These are phyloP conservation scores for Hyalella azteca DNA, from an alignment of 2,888 invertebrate species.

Conservation along the genomic window DNA sequence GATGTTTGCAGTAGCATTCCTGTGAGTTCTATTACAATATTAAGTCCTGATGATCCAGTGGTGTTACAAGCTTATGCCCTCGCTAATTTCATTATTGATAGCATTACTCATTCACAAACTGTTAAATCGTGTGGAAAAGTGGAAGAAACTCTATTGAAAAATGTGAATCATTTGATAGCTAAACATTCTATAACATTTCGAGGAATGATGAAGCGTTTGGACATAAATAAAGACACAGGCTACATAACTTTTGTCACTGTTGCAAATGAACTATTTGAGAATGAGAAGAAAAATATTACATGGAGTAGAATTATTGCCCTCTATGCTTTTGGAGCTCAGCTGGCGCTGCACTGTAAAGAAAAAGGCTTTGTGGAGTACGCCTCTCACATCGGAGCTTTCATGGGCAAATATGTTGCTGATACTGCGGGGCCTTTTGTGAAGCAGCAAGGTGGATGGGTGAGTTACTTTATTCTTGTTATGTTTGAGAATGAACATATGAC, in stretches of 20 bases:
- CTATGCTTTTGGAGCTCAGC: constrained; percentile 59
- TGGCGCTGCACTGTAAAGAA: constrained; percentile 58
- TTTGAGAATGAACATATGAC: too few species aligned
- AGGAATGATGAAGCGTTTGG: constrained; percentile 65
- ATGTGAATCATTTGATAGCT: constrained; percentile 65
- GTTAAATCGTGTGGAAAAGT: constrained; percentile 62
- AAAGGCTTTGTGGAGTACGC: constrained; percentile 61
- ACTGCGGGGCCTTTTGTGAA: constrained; percentile 65
- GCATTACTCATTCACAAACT: constrained; percentile 29
- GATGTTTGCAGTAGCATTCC: neutral
- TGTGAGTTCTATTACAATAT: neutral
- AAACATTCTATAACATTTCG: constrained; percentile 65
- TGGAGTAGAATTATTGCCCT: constrained; percentile 59
- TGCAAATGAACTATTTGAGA: constrained; percentile 66
- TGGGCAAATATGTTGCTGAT: constrained; percentile 65
- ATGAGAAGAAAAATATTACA: constrained; percentile 48
- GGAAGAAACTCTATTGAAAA: constrained; percentile 64
- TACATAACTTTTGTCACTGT: constrained; percentile 60
- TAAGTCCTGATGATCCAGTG: constrained; percentile 41
- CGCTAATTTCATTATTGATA: constrained; percentile 50
- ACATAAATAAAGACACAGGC: constrained; percentile 63
- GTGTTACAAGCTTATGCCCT: constrained; percentile 47
- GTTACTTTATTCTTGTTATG: constrained; percentile 47
- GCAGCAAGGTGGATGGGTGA: constrained; percentile 66
- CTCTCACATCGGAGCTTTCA: constrained; percentile 63